Base-by-base conservation (phyloP, 2,113 vertebrate species). In the Nerophis lumbriciformis region DNA sequence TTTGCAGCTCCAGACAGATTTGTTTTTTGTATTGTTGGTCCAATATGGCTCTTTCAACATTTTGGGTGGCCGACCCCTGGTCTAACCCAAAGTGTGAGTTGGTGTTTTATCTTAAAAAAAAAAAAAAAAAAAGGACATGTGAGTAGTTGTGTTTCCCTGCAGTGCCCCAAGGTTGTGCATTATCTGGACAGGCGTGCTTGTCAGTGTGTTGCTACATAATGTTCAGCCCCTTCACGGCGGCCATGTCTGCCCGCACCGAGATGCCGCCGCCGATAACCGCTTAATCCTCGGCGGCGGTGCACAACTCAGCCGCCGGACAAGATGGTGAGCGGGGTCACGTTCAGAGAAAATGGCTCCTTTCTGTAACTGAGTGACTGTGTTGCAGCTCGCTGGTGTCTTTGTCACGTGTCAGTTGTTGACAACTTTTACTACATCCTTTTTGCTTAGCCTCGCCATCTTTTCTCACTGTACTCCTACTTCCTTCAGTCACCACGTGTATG, bases 161-260 rank as follows among this genome's bases (percentile, higher is more conserved):
- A 7, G 55, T 64, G 36, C 76, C 61, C 39, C 21, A 48, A 73
- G 64, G 54, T 45, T 62, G 19, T 2, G 53, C 39, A 65, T 80
- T 87, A 85, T 80, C 80, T 77, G 10, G 78, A 77, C 76, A 84
- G 78, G 70, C 72, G 75, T 77, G 64, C 73, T 73, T 75, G 80
- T 82, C 71, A 58, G 69, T 5, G 37, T 60, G 53, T 71, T 48
- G 68, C 67, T 52, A 57, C 63, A 79, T 73, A 76, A 82, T 69
- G 70, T 68, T 71, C 66, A 60, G 71, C 62, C 68, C 66, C 68
- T 57, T 80, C 63, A 16, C 11, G n/a, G 66, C 61, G 53, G 28
- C 15, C 35, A 53, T 15, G 68, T 80, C 83, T 69, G 73, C 71
- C 39, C 42, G 69, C 54, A 1, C 58, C 6, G 55, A 79, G 81